Percentiles rank a stretch among this genome's conserved stretches.
These are phyloP conservation scores for Ophiothrix spiculata DNA, from an alignment of 35 echinoderm and acorn worm genomes.

Conservation along the genomic window DNA sequence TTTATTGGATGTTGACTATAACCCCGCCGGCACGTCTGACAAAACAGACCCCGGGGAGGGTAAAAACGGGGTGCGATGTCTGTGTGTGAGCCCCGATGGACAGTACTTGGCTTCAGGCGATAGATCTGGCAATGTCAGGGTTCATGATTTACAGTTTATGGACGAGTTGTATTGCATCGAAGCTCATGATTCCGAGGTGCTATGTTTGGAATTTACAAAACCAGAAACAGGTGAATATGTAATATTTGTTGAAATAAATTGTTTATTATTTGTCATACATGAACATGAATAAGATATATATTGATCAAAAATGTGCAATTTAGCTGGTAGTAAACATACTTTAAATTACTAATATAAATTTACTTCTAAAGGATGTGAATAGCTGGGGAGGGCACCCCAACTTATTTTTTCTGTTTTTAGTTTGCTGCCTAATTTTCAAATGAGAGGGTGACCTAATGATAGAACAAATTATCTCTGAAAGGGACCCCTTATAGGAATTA, in stretches of 20 bases:
- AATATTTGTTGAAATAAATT: not conserved
- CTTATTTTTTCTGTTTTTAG: too few relatives aligned
- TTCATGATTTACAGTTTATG: conserved; percentile 83
- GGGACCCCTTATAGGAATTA: too few relatives aligned
- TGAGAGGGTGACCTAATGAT: too few relatives aligned
- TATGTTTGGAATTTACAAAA: conserved; percentile 83
- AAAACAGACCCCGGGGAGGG: conserved; percentile 46
- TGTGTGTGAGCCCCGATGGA: conserved; percentile 71
- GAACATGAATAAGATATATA: too few relatives aligned
- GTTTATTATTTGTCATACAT: too few relatives aligned
- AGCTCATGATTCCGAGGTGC: conserved; percentile 91
- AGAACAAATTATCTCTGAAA: too few relatives aligned
- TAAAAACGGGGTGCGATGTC: conserved; percentile 60
- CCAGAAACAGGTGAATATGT: conserved; percentile 61
- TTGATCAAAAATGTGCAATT: too few relatives aligned
- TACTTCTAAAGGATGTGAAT: too few relatives aligned
- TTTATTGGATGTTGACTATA: not conserved
- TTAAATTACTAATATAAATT: too few relatives aligned
- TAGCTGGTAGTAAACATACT: too few relatives aligned
- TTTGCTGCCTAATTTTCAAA: too few relatives aligned
- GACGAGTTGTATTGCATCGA: conserved; percentile 78
- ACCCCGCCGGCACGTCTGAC: conserved; percentile 6
- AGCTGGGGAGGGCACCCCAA: too few relatives aligned
- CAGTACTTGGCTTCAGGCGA: conserved; percentile 83
- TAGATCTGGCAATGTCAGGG: conserved; percentile 78